Conservation (phyloP, 2,888 invertebrate genomes). For the Andrena trimmerana region DNA sequence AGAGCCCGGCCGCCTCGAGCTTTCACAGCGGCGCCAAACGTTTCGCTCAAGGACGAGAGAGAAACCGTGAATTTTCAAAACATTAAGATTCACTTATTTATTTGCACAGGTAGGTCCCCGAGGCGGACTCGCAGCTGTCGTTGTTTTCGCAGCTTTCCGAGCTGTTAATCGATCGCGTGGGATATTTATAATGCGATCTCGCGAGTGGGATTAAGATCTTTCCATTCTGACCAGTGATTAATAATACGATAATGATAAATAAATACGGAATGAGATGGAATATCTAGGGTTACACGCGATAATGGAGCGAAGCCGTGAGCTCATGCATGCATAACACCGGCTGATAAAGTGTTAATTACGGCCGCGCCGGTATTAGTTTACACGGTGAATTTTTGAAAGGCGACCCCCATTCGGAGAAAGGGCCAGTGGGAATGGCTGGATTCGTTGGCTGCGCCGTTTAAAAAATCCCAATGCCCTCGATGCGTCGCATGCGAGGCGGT, state of each 20-base stretch:
- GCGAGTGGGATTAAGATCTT: no score
- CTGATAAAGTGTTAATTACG: slow-evolving; percentile 1
- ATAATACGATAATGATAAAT: background rate
- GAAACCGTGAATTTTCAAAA: slow-evolving; percentile 14
- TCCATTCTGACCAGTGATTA: no score
- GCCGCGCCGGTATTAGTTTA: slow-evolving; percentile 1
- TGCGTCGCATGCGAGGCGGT: background rate
- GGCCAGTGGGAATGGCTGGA: background rate
- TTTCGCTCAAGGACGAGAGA: background rate
- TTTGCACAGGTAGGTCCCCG: background rate
- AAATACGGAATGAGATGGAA: background rate
- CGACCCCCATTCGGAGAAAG: background rate
- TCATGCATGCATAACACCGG: background rate
- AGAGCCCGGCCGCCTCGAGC: background rate
- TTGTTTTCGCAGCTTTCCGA: background rate
- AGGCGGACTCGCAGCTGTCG: background rate
- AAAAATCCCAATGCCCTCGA: background rate
- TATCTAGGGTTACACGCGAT: slow-evolving; percentile 5
- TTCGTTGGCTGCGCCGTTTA: background rate
- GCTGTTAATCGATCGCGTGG: background rate
- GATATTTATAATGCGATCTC: no score
- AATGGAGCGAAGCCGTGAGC: slow-evolving; percentile 11
- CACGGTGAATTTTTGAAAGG: background rate
- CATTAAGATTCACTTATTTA: background rate
- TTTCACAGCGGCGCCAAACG: background rate